These are phyloP conservation scores for Euspilapteryx auroguttella DNA, from an alignment of 2,888 invertebrate genomes.

Conservation along the genomic window DNA sequence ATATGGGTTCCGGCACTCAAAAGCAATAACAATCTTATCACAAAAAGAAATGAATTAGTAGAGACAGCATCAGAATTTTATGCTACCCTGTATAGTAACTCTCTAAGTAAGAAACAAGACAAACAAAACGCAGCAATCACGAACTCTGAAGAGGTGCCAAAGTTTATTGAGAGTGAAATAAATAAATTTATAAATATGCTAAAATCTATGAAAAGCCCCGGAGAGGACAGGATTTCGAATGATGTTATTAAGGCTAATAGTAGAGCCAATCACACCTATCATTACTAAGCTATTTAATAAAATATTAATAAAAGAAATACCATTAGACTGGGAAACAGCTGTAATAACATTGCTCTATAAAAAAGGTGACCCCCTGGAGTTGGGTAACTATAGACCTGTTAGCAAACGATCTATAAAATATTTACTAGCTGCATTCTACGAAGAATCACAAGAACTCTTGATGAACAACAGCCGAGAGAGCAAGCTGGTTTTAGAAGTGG, in stretches of 20 bases:
- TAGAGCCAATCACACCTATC: slow-evolving; percentile 5
- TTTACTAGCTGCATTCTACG: slow-evolving; percentile 2
- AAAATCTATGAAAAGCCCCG: too few relatives aligned
- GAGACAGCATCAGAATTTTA: not conserved
- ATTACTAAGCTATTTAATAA: slow-evolving; percentile 4
- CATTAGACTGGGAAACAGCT: not conserved
- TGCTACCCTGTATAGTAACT: not conserved
- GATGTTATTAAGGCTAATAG: slow-evolving; percentile 5
- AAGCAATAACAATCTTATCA: not conserved
- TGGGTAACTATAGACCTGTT: slow-evolving; percentile 1
- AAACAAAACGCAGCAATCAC: not conserved
- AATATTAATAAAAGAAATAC: not conserved
- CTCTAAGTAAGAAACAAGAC: not conserved
- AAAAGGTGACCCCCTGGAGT: slow-evolving; percentile 2
- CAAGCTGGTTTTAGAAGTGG: too few relatives aligned
- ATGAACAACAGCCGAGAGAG: too few relatives aligned
- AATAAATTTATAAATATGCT: not conserved
- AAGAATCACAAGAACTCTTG: slow-evolving; percentile 2
- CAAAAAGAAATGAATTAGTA: not conserved
- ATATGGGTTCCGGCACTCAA: not conserved
- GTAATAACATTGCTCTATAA: slow-evolving; percentile 2
- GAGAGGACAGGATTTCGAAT: too few relatives aligned
- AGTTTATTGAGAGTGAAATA: not conserved
- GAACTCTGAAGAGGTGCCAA: not conserved
- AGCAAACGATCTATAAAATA: slow-evolving; percentile 2